Conservation (phyloP, 2,797 vertebrate species). For the Botia almorhae region DNA sequence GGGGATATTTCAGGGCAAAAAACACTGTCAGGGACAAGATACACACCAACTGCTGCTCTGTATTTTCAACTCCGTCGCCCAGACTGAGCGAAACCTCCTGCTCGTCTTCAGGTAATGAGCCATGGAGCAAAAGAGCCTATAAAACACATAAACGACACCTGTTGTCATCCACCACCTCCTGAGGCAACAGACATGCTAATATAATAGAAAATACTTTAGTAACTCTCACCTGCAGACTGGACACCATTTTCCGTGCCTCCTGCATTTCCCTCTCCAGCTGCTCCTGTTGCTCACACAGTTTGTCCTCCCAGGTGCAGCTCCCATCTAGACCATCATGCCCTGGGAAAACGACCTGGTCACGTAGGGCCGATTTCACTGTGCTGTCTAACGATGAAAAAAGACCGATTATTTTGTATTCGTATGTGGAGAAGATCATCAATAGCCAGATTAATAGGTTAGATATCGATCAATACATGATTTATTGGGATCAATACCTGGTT, state of each 20-base stretch:
- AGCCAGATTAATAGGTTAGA: not conserved
- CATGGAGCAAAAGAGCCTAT: constrained; percentile 91
- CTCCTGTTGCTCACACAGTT: constrained; percentile 87
- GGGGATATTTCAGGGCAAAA: constrained; percentile 15
- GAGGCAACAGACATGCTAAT: not conserved
- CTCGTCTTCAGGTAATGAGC: constrained; percentile 91
- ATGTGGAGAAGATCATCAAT: not conserved
- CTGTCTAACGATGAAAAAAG: constrained; percentile 69
- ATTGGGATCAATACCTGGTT: constrained; percentile 23
- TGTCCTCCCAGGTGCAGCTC: constrained; percentile 84
- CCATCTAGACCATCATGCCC: constrained; percentile 53
- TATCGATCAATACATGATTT: constrained; percentile 15
- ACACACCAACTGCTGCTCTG: constrained; percentile 91
- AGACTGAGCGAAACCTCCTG: constrained; percentile 85
- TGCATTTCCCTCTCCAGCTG: constrained; percentile 93
- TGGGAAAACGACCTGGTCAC: constrained; percentile 28
- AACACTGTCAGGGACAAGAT: not conserved
- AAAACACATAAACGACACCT: constrained; percentile 14
- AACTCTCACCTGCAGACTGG: constrained; percentile 87
- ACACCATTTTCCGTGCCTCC: constrained; percentile 95
- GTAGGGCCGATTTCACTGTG: constrained; percentile 51
- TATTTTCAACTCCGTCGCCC: constrained; percentile 78
- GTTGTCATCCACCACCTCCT: not conserved
- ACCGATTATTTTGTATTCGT: not conserved
- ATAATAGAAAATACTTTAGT: not conserved